Percentiles rank a stretch among this genome's conserved stretches.
Evolutionary conservation across 2,888 invertebrate genomes (phyloP).

Genomic region (Dermolepida albohirtum): DNA sequence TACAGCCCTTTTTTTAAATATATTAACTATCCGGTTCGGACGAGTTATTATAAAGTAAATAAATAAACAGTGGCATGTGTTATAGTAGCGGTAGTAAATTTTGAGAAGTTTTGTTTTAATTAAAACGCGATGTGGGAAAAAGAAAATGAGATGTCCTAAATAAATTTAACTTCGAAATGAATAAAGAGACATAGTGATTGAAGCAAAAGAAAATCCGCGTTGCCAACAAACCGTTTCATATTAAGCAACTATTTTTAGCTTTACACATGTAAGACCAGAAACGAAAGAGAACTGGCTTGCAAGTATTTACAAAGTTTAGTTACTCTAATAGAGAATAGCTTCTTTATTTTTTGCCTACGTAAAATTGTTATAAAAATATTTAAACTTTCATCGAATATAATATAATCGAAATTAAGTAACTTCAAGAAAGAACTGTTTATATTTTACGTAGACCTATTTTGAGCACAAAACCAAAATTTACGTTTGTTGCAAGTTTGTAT

Average conservation of each 20-base stretch:
- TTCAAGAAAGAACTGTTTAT: too few relatives aligned
- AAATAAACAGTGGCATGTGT: conserved; percentile 31
- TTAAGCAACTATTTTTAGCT: conserved; percentile 10
- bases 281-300: too few relatives aligned
- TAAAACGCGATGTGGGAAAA: neutral
- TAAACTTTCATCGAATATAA: too few relatives aligned
- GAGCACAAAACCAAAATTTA: too few relatives aligned
- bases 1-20: conserved; percentile 24
- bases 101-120: conserved; percentile 6
- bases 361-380: too few relatives aligned
- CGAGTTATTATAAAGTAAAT: conserved; percentile 33
- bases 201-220: neutral
- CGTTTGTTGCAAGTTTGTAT: too few relatives aligned
- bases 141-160: neutral
- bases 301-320: too few relatives aligned
- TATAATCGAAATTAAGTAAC: too few relatives aligned
- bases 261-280: neutral
- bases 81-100: conserved; percentile 19
- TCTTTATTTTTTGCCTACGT: too few relatives aligned
- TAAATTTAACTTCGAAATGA: neutral
- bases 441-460: too few relatives aligned
- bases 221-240: conserved; percentile 2
- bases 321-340: too few relatives aligned
- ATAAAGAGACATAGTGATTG: neutral
- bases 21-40: neutral